These are phyloP conservation scores for Daboia siamensis DNA, from an alignment of 2,113 vertebrate genomes.

Conservation along the genomic window DNA sequence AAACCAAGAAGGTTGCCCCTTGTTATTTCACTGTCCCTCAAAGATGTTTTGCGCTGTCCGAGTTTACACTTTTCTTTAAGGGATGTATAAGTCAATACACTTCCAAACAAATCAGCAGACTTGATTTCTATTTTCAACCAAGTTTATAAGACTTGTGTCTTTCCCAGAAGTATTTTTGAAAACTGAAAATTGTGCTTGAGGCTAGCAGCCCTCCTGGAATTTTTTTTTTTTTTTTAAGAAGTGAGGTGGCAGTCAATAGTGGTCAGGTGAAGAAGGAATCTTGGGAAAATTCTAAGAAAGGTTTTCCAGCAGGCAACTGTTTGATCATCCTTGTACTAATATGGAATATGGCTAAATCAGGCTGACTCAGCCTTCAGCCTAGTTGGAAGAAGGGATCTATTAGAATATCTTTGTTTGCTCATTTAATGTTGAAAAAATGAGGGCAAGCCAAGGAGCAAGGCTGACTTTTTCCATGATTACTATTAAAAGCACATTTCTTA, in stretches of 20 bases:
- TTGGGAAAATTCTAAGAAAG: background rate
- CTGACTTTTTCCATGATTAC: background rate
- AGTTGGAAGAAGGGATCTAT: background rate
- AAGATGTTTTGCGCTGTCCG: background rate
- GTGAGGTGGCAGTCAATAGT: background rate
- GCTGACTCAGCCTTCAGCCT: background rate
- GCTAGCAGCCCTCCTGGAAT: background rate
- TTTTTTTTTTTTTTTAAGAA: background rate
- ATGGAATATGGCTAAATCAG: background rate
- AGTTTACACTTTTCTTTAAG: background rate
- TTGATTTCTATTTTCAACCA: background rate
- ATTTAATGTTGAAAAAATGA: slow-evolving; percentile 3
- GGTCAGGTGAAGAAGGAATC: background rate
- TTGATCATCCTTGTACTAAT: background rate
- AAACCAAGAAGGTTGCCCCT: background rate
- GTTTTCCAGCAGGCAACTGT: background rate
- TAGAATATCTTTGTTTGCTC: background rate
- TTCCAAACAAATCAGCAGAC: background rate
- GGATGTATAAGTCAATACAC: background rate
- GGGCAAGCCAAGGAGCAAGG: background rate
- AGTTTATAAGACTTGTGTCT: background rate
- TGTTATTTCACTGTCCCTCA: background rate
- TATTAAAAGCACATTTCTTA: background rate
- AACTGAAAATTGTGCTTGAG: background rate
- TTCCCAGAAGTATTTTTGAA: background rate